Conservation (phyloP, 2,888 invertebrate species). For the Stegana nigrithorax region DNA sequence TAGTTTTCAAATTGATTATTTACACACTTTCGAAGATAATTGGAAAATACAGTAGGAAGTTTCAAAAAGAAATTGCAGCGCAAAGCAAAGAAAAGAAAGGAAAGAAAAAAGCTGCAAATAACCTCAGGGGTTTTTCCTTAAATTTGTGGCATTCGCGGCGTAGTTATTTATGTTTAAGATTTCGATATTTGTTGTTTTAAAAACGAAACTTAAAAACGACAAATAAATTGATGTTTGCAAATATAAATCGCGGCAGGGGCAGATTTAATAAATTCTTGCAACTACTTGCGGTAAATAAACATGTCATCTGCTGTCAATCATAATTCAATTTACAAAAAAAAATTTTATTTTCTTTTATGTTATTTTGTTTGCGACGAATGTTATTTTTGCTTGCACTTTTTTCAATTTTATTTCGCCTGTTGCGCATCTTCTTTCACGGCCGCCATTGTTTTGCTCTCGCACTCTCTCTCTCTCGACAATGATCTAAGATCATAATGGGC, state of each 20-base stretch:
- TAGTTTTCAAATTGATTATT: too few relatives aligned
- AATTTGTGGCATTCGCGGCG: conserved; percentile 38
- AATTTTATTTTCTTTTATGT: neutral
- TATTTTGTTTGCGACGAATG: neutral
- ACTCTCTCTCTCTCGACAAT: neutral
- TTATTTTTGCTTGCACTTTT: neutral
- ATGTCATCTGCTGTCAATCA: neutral
- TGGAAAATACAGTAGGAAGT: too few relatives aligned
- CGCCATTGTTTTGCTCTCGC: conserved; percentile 25
- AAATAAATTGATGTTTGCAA: conserved; percentile 64
- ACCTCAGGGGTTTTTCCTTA: conserved; percentile 34
- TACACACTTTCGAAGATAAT: too few relatives aligned
- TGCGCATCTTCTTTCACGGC: conserved; percentile 23
- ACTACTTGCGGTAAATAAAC: conserved; percentile 64
- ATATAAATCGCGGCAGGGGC: conserved; percentile 65
- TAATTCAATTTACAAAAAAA: neutral
- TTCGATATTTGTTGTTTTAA: conserved; percentile 45
- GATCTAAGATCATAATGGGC: too few relatives aligned
- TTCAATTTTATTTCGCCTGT: conserved; percentile 14
- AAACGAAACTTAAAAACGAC: conserved; percentile 42
- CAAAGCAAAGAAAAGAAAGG: too few relatives aligned
- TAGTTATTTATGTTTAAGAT: conserved; percentile 46
- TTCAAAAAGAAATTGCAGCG: conserved; percentile 4
- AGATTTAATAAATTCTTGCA: conserved; percentile 67
- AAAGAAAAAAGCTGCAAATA: conserved; percentile 45